These are phyloP conservation scores for Ceryle rudis DNA, from an alignment of 2,797 vertebrate species.

Conservation along the genomic window DNA sequence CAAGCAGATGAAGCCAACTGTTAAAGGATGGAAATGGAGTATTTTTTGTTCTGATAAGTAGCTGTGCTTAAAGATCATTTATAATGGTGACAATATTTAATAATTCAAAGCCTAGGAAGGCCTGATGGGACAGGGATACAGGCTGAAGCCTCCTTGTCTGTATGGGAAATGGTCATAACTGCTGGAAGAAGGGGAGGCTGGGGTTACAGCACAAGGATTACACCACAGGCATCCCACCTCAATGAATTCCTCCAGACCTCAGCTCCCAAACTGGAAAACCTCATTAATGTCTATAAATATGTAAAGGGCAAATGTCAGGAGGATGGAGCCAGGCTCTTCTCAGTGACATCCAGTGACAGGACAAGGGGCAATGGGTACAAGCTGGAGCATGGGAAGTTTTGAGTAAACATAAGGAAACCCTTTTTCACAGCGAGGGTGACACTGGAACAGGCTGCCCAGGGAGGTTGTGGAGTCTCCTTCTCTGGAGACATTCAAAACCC, in stretches of 20 bases:
- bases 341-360: too few relatives aligned
- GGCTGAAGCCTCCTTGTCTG: neutral
- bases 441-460: too few relatives aligned
- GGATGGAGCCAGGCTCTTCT: too few relatives aligned
- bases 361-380: too few relatives aligned
- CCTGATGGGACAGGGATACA: neutral
- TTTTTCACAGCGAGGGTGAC: too few relatives aligned
- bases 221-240: rapidly evolving
- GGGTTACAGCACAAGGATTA: neutral
- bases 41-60: slow-evolving; percentile 11
- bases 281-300: too few relatives aligned
- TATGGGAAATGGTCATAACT: neutral
- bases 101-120: slow-evolving; percentile 18
- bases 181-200: neutral
- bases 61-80: neutral
- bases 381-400: too few relatives aligned
- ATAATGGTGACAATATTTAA: slow-evolving; percentile 3
- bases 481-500: too few relatives aligned
- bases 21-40: neutral
- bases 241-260: neutral
- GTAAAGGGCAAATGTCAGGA: too few relatives aligned
- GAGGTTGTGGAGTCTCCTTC: too few relatives aligned
- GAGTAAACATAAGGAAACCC: too few relatives aligned
- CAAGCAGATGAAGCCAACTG: neutral
- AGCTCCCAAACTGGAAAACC: neutral